These are phyloP conservation scores for Actenoides lindsayi DNA, from an alignment of 2,113 vertebrate species.

Conservation along the genomic window DNA sequence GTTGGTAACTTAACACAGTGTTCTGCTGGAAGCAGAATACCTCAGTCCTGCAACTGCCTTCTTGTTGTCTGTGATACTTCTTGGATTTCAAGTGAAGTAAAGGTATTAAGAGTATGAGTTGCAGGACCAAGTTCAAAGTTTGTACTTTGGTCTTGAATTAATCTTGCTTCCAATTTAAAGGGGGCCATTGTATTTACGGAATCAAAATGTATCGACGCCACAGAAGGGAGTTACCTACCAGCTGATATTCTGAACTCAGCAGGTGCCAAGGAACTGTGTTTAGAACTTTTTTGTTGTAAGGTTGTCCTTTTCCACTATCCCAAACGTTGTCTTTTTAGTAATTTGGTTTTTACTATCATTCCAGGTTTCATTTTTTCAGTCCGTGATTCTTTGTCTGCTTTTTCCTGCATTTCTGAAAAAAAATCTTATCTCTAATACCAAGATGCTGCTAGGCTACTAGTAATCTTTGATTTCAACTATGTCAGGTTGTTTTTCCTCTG, in stretches of 20 bases:
- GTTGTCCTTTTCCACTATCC: fast-evolving
- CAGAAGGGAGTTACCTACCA: neutral
- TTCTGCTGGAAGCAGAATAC: neutral
- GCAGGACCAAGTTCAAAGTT: neutral
- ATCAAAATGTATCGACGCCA: neutral
- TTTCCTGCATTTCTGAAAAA: neutral
- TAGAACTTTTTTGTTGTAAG: neutral
- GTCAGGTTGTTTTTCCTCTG: neutral
- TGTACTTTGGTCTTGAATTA: neutral
- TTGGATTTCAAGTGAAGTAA: neutral
- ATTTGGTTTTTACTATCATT: neutral
- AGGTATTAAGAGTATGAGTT: neutral
- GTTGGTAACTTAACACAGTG: neutral
- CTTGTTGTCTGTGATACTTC: neutral
- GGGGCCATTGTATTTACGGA: neutral
- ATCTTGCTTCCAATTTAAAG: neutral
- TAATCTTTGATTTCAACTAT: neutral
- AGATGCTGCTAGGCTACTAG: neutral
- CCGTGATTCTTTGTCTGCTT: neutral
- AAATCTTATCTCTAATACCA: neutral
- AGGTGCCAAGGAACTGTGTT: neutral
- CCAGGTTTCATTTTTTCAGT: neutral
- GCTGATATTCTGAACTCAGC: neutral
- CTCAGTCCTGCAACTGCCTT: neutral
- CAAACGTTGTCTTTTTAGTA: neutral